These are phyloP conservation scores for Uropetala carovei DNA, from an alignment of 2,888 invertebrate genomes.

Conservation along the genomic window DNA sequence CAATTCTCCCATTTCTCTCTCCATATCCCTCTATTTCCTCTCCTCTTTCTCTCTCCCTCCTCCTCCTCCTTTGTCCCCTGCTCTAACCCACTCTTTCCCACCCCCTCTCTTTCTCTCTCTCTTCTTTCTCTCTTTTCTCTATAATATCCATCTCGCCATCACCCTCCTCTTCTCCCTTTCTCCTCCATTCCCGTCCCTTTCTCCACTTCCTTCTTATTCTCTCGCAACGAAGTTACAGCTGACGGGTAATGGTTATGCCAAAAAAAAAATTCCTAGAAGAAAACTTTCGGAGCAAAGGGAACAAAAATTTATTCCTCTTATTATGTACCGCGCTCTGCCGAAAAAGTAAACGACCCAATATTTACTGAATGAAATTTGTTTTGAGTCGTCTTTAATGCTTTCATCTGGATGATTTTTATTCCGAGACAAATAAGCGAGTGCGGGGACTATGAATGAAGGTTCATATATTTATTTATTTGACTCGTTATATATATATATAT, in stretches of 20 bases:
- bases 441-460: neutral
- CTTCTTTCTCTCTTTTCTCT: neutral
- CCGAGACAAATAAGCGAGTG: neutral
- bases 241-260: neutral
- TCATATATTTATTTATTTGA: neutral
- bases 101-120: neutral
- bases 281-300: neutral
- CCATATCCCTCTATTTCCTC: neutral
- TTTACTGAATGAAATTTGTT: neutral
- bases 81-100: neutral
- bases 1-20: neutral
- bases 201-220: neutral
- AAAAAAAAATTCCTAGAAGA: neutral
- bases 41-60: neutral
- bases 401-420: slow-evolving; percentile 1
- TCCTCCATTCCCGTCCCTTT: neutral
- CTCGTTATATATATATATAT: neutral
- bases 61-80: too few relatives aligned
- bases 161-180: neutral
- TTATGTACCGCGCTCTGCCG: neutral
- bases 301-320: neutral
- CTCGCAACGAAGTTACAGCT: neutral
- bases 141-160: too few relatives aligned
- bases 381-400: neutral
- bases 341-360: slow-evolving; percentile 1